Conservation (phyloP, 2,113 vertebrate species). For the Nothocercus julius region DNA sequence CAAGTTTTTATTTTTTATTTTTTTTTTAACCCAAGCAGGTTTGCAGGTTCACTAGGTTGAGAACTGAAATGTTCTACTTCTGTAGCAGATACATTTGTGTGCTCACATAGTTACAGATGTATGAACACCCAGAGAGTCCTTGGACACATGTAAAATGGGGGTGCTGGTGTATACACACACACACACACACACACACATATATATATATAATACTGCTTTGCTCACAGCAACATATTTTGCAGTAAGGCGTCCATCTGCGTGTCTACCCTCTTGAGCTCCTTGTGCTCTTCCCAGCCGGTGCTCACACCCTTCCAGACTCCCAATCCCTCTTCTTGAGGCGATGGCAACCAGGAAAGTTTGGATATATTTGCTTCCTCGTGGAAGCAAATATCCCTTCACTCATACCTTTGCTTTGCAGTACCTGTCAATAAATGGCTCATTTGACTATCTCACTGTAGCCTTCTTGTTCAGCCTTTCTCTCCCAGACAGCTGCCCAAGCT, state of each 20-base stretch:
- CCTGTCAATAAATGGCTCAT: not conserved
- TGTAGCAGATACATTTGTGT: not conserved
- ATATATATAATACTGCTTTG: not conserved
- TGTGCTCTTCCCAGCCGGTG: not conserved
- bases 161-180: not conserved
- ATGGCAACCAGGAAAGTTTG: not conserved
- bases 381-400: not conserved
- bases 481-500: not conserved
- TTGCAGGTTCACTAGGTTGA: not conserved
- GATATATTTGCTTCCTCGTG: not conserved
- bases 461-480: not conserved
- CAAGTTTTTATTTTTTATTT: not conserved
- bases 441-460: not conserved
- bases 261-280: not conserved
- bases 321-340: not conserved
- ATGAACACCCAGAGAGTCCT: not conserved
- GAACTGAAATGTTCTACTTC: conserved; percentile 39
- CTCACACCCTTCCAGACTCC: not conserved
- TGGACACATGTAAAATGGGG: not conserved
- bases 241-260: not conserved
- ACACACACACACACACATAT: not conserved
- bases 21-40: not conserved
- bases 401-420: not conserved
- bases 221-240: not conserved
- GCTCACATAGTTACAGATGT: not conserved